These are phyloP conservation scores for Antitype chi DNA, from an alignment of 2,888 invertebrate species.

Conservation along the genomic window DNA sequence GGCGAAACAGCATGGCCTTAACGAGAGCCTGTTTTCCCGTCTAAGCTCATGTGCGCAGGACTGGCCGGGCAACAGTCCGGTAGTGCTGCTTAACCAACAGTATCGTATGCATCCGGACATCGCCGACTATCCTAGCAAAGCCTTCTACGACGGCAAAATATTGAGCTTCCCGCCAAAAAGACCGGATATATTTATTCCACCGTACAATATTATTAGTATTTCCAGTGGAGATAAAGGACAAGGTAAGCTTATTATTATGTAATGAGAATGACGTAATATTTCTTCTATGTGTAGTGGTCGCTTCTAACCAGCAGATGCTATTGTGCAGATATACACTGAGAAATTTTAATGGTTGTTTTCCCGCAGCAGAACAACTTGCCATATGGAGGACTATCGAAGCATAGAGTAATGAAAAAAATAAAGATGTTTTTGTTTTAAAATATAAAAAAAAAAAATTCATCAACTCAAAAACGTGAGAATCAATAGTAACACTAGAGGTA, in stretches of 20 bases:
- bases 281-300: background rate
- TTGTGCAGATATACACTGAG: too few relatives aligned
- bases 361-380: too few relatives aligned
- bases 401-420: too few relatives aligned
- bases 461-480: too few relatives aligned
- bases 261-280: background rate
- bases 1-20: conserved; percentile 93
- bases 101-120: conserved; percentile 97
- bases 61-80: conserved; percentile 80
- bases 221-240: conserved; percentile 83
- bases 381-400: too few relatives aligned
- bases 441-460: too few relatives aligned
- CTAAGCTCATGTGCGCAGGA: conserved; percentile 91
- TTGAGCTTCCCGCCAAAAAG: conserved; percentile 72
- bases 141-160: conserved; percentile 92
- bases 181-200: conserved; percentile 75
- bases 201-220: conserved; percentile 80
- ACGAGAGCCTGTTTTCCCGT: conserved; percentile 94
- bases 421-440: too few relatives aligned
- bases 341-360: too few relatives aligned
- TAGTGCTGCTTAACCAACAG: conserved; percentile 92
- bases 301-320: background rate
- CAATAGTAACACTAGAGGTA: too few relatives aligned
- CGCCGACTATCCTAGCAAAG: conserved; percentile 94
- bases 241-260: conserved; percentile 68